A percentile compares a stretch with the other conserved stretches of the same genome.
Evolutionary conservation across 2,797 vertebrate genomes (phyloP).

Genomic region (Tinamus major): DNA sequence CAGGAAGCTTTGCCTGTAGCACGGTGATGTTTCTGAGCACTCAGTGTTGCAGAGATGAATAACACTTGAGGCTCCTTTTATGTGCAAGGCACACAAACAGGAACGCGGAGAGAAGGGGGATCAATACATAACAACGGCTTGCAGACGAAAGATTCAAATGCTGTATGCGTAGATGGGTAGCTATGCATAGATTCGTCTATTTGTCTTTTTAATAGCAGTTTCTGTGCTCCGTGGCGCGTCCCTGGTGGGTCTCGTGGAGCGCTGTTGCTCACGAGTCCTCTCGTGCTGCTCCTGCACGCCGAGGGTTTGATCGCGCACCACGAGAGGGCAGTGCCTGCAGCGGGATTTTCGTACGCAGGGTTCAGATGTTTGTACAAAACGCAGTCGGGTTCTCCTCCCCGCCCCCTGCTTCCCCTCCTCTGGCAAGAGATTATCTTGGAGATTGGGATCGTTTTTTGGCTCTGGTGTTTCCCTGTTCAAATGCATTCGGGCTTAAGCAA

Average conservation of each 20-base stretch:
- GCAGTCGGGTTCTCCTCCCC: not conserved
- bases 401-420: not conserved
- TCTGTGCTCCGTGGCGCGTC: not conserved
- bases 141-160: not conserved
- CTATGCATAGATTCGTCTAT: not conserved
- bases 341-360: not conserved
- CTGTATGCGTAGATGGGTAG: not conserved
- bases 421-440: not conserved
- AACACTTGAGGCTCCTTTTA: not conserved
- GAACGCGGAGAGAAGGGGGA: not conserved
- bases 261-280: not conserved
- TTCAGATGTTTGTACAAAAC: not conserved
- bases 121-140: not conserved
- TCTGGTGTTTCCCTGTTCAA: not conserved
- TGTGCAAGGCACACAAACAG: not conserved
- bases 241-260: not conserved
- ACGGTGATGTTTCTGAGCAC: not conserved
- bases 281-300: not conserved
- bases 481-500: not conserved
- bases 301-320: slow-evolving; percentile 32
- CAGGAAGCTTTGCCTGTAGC: not conserved
- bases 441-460: not conserved
- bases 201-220: not conserved
- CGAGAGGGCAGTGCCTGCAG: slow-evolving; percentile 77
- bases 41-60: fast-evolving